These are phyloP conservation scores for Babyrousa celebensis DNA, from an alignment of 2,797 vertebrate species.

Conservation along the genomic window DNA sequence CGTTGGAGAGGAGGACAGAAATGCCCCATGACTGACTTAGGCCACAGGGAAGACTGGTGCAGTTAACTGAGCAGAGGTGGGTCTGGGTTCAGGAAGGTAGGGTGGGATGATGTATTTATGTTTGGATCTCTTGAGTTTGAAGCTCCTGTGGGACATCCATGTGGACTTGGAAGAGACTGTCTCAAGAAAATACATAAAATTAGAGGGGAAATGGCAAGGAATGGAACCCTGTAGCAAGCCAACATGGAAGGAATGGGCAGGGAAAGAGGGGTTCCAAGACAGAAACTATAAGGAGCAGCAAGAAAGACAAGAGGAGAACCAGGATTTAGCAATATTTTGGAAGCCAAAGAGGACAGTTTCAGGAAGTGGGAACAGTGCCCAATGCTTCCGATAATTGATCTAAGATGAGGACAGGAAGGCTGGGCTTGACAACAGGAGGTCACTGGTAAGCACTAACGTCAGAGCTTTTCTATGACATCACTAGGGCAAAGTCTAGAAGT, in stretches of 20 bases:
- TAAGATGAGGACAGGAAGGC: neutral
- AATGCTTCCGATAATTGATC: neutral
- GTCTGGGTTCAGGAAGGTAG: neutral
- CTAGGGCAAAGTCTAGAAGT: conserved; percentile 13
- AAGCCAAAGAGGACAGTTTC: conserved; percentile 29
- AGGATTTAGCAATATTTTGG: neutral
- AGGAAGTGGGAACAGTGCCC: neutral
- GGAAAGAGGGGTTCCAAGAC: neutral
- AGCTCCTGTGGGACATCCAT: neutral
- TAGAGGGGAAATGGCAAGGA: conserved; percentile 36
- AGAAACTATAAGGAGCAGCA: neutral
- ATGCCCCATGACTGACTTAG: neutral
- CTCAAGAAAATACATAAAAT: neutral
- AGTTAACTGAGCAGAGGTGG: neutral
- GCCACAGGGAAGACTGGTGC: neutral
- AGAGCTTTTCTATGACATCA: neutral
- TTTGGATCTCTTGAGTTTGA: neutral
- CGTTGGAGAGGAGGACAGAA: neutral
- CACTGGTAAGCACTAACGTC: neutral
- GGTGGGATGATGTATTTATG: neutral
- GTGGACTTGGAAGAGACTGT: neutral
- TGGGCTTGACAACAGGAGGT: neutral
- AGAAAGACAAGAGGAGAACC: conserved; percentile 40
- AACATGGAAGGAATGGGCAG: neutral
- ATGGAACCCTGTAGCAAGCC: neutral